Base-by-base conservation (phyloP, 2,888 invertebrate genomes). In the Tenthredo livida region DNA sequence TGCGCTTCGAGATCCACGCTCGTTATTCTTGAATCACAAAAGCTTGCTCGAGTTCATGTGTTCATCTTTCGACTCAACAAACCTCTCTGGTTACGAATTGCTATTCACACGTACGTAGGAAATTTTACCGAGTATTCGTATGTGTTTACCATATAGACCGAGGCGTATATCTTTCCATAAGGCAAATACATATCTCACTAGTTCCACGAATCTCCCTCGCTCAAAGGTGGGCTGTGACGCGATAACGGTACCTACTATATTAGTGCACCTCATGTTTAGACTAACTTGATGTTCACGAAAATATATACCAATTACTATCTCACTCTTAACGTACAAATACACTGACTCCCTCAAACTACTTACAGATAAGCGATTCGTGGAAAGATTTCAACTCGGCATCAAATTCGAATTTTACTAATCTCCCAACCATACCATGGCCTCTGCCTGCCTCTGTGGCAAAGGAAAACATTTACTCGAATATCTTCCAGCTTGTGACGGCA, bases 211-310 rank as follows among this genome's bases (percentile, higher is more conserved):
- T 80, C 58, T 25, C 78, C 78, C 78, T 78, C 78, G 47, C 25
- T 29, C 33, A 25, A 33, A 54, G 50, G 80, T 37, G 80, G 37
- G 58, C 58, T 40, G 33, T 40, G 33, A 29, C 17, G 54, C 58
- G 80, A 80, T 80, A 80, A 80, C 80, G 80, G 80, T 80, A 77
- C 72, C 67, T 33, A 78, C 54, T 15, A 43, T 54, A 54, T 54
- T 54, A 78, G 78, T 80, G 80, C 80, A 80, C 80, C 58, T 43
- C n/a, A 21, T 80, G 80, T 80, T 80, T 80, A 80, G 80, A 61
- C 58, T 40, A 80, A 50, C 37, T 80, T 58, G 40, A n/a, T 25
- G 61, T 61, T 80, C 58, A 80, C 61, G 80, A 80, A 80, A 80
- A 80, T 40, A 33, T 50, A 80, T 80, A 33, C 80, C 80, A 80